Evolutionary conservation across 1,140 invertebrate genomes (phyloP).

Genomic region (Aricia agestis): DNA sequence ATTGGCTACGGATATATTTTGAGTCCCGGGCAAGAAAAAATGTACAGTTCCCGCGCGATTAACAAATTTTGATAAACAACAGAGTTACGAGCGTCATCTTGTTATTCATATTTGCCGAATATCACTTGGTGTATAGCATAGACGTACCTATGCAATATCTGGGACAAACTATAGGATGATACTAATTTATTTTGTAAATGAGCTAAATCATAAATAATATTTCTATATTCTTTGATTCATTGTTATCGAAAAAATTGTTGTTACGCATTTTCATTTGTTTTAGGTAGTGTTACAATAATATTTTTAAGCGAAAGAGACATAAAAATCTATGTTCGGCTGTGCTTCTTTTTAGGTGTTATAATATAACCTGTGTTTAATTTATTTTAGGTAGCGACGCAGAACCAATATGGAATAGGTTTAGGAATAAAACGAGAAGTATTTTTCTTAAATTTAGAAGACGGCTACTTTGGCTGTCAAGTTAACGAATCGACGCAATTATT

Average conservation of each 20-base stretch:
- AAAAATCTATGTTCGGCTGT: not conserved
- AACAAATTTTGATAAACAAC: too few species aligned
- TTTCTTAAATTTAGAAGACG: slow-evolving; percentile 97
- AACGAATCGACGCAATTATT: slow-evolving; percentile 96
- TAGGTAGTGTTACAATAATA: not conserved
- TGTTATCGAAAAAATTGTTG: too few species aligned
- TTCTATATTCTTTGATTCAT: not conserved
- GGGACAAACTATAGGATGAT: too few species aligned
- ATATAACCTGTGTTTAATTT: slow-evolving; percentile 6
- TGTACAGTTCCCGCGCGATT: too few species aligned
- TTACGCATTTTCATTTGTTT: not conserved
- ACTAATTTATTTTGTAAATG: not conserved
- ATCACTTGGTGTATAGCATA: too few species aligned
- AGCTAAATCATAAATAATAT: not conserved
- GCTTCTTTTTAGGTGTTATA: not conserved
- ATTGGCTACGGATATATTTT: too few species aligned
- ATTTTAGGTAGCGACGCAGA: slow-evolving; percentile 84
- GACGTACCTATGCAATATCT: too few species aligned
- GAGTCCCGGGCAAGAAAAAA: too few species aligned
- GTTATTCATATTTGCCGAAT: too few species aligned
- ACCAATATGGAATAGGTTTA: slow-evolving; percentile 84
- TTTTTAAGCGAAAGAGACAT: not conserved
- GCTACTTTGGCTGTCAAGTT: slow-evolving; percentile 97
- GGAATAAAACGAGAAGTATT: slow-evolving; percentile 93
- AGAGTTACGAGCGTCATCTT: too few species aligned